These are phyloP conservation scores for Sarcophaga carnaria DNA, from an alignment of 2,888 invertebrate genomes.

Conservation along the genomic window DNA sequence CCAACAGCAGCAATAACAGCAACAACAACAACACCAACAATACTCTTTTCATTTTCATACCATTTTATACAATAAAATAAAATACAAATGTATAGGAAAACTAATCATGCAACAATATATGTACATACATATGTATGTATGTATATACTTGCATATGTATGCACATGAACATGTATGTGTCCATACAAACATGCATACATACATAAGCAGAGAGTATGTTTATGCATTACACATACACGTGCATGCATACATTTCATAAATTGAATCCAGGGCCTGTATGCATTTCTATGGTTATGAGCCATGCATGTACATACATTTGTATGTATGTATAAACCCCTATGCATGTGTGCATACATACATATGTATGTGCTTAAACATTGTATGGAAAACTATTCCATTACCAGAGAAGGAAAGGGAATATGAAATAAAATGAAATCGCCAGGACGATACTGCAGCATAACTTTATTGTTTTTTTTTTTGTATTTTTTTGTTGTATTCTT, in stretches of 20 bases:
- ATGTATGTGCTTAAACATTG: constrained; percentile 16
- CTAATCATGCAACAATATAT: background rate
- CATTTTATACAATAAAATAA: constrained; percentile 7
- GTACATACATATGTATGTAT: background rate
- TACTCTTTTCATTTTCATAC: constrained; percentile 36
- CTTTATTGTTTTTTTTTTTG: constrained; percentile 52
- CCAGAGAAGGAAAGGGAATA: background rate
- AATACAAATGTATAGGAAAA: too few relatives aligned
- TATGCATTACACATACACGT: constrained; percentile 2
- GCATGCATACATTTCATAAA: background rate
- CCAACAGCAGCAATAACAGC: constrained; percentile 23
- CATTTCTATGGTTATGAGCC: background rate
- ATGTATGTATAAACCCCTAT: background rate
- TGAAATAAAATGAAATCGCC: background rate
- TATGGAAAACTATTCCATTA: background rate
- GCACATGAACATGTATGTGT: background rate
- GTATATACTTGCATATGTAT: background rate
- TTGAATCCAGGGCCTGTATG: background rate
- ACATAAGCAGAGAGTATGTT: background rate
- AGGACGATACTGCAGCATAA: constrained; percentile 61
- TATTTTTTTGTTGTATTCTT: background rate
- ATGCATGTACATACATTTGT: background rate
- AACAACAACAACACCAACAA: constrained; percentile 41
- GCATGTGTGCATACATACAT: background rate
- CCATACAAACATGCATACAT: background rate